Percentiles rank a stretch among this genome's conserved stretches.
These are phyloP conservation scores for Lethenteron reissneri DNA, from an alignment of 2,113 vertebrate species.

Conservation along the genomic window DNA sequence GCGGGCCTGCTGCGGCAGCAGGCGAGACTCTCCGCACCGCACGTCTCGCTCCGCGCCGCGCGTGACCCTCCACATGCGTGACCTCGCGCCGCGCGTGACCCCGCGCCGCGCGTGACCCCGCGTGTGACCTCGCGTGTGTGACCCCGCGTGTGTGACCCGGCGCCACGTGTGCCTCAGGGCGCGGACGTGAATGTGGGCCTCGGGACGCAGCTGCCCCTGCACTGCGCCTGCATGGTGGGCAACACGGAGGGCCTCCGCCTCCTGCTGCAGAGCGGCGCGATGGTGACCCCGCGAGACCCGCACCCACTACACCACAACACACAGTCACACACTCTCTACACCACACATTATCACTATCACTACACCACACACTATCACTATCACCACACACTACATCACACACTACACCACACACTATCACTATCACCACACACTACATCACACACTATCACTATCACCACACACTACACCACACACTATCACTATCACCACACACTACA, in stretches of 20 bases:
- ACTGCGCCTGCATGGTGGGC: slow-evolving; percentile 93
- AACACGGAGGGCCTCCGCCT: slow-evolving; percentile 78
- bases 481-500: too few relatives aligned
- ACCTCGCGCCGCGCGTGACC: not conserved
- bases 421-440: too few relatives aligned
- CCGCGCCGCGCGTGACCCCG: not conserved
- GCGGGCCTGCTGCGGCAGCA: slow-evolving; percentile 53
- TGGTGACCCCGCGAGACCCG: slow-evolving; percentile 26
- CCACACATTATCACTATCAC: too few relatives aligned
- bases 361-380: not conserved
- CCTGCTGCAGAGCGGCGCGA: slow-evolving; percentile 71
- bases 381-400: too few relatives aligned
- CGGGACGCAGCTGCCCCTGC: slow-evolving; percentile 73
- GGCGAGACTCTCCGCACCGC: not conserved
- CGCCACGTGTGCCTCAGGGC: slow-evolving; percentile 24
- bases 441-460: too few relatives aligned
- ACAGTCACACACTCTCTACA: too few relatives aligned
- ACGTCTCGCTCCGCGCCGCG: not conserved
- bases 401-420: not conserved
- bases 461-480: too few relatives aligned
- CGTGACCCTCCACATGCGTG: not conserved
- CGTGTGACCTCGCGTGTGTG: rapidly evolving
- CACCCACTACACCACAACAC: too few relatives aligned
- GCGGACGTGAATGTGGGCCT: slow-evolving; percentile 88
- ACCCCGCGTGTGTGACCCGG: not conserved